Conservation (phyloP, 2,888 invertebrate genomes). For the Acanthosepion pharaonis region DNA sequence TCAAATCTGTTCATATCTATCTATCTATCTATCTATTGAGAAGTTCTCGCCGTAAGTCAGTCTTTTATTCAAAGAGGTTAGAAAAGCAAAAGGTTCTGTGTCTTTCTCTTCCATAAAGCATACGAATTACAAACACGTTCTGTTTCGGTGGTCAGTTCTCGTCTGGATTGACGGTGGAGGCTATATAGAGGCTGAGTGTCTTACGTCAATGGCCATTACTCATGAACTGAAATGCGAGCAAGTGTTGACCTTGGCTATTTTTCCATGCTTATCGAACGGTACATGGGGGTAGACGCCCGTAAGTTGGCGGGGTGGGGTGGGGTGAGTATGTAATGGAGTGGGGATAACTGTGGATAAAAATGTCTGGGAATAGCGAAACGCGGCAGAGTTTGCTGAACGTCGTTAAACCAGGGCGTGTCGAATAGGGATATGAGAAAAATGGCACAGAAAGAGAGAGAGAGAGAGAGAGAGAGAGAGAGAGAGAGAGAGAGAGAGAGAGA, state of each 20-base stretch:
- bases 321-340: background rate
- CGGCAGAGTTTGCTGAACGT: background rate
- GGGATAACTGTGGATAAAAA: background rate
- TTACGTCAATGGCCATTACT: background rate
- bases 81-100: background rate
- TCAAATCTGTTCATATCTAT: background rate
- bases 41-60: too few species aligned
- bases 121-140: background rate
- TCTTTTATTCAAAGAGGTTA: too few species aligned
- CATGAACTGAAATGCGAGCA: background rate
- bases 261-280: background rate
- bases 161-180: background rate
- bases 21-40: background rate
- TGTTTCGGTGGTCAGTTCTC: background rate
- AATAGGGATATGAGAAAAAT: background rate
- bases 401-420: conserved; percentile 1
- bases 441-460: too few species aligned
- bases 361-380: background rate
- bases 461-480: too few species aligned
- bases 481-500: too few species aligned
- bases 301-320: background rate
- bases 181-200: background rate
- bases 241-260: background rate
- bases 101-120: background rate
- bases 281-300: background rate